Evolutionary conservation across 2,797 vertebrate species (phyloP), one percentile per base, ranked within the genome.

Genomic region (Nyctibius grandis): DNA sequence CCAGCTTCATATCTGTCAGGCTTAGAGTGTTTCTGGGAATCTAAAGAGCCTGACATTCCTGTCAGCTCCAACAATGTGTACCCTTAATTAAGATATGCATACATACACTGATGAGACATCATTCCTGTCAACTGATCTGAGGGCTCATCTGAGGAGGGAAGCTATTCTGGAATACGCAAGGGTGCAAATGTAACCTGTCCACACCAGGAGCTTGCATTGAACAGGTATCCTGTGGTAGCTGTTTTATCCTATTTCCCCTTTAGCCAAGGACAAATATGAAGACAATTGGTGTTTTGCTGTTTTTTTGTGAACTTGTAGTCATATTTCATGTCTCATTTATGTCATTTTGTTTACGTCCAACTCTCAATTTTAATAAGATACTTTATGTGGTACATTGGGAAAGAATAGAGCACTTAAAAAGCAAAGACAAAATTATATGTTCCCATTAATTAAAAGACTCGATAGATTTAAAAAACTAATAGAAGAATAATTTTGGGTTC

Each of bases 41-140:
- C 60, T 84, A 28, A 85, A 96, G 88, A 96, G 88, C 68, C 60
- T 91, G 89, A 94, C 87, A 61, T 94, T 96, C 89, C 89, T 97
- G 97, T 82, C 97, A 95, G 76, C 69, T 96, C 42, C 92, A 95
- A 61, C 86, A 96, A 75, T 5, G 26, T 91, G 81, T 87, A 96
- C 92, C 92, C 90, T 96, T 95, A 82, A 95, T 92, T 91, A 94
- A 92, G 92, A 67, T 63, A 91, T 7, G 6, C 76, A 54, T 51
- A 63, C 5, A 13, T 59, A 54, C 85, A 56, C 33, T 44, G 75
- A 76, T 56, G 88, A 91, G 78, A 91, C 92, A 95, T 87, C 70
- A 88, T 84, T 89, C 64, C 91, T 94, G 91, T 61, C 95, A 92
- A 87, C 88, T 67, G 54, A 81, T 78, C 83, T 33, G 23, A 86